Conservation (phyloP, 1,140 invertebrate genomes). For the Dreissena polymorpha region DNA sequence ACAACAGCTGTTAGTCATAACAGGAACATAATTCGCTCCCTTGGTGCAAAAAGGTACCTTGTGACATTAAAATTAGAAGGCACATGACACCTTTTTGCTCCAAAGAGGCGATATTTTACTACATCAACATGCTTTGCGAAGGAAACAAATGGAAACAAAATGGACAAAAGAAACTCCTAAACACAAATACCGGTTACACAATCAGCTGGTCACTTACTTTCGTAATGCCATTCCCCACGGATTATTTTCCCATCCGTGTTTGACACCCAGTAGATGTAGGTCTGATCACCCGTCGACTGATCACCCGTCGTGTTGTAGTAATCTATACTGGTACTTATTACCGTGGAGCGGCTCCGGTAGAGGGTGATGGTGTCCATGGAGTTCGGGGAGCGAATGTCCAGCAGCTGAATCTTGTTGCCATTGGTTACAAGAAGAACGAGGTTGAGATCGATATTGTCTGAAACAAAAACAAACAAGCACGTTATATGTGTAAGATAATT, state of each 20-base stretch:
- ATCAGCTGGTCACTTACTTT: constrained; percentile 15
- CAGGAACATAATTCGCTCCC: too few species aligned
- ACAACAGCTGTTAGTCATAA: too few species aligned
- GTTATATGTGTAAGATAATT: too few species aligned
- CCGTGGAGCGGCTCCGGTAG: not conserved
- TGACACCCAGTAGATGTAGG: constrained; percentile 40
- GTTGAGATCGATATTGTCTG: not conserved
- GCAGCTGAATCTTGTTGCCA: constrained; percentile 25
- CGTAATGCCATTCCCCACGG: not conserved
- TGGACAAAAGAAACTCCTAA: too few species aligned
- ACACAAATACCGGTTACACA: too few species aligned
- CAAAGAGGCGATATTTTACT: too few species aligned
- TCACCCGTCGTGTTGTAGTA: constrained; percentile 9
- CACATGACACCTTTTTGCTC: too few species aligned
- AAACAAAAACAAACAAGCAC: not conserved
- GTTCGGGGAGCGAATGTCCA: constrained; percentile 31
- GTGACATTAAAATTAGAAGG: too few species aligned
- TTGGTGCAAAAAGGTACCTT: too few species aligned
- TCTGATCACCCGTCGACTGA: not conserved
- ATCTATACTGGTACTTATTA: constrained; percentile 17
- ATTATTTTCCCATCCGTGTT: constrained; percentile 28
- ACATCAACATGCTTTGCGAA: too few species aligned
- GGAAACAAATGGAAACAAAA: too few species aligned
- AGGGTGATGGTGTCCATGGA: constrained; percentile 46
- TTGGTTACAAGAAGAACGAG: constrained; percentile 28